Percentiles rank a stretch among this genome's conserved stretches.
Conservation (phyloP, 2,113 vertebrate genomes). For the Melanerpes aurifrons region DNA sequence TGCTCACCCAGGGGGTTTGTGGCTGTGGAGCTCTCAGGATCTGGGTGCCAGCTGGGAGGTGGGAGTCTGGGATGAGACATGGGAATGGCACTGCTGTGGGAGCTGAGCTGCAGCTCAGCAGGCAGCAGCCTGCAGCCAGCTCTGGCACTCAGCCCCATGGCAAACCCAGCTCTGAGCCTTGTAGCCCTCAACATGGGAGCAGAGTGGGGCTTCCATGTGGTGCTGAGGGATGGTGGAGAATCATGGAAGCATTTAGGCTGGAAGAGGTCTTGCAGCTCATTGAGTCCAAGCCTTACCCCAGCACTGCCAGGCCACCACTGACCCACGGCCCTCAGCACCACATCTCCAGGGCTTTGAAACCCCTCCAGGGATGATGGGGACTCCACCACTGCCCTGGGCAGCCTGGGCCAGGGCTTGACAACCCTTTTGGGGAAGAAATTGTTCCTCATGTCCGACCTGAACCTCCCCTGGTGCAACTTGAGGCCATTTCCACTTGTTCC, state of each 20-base stretch:
- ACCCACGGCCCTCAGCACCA: too few relatives aligned
- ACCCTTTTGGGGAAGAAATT: too few relatives aligned
- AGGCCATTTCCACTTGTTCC: too few relatives aligned
- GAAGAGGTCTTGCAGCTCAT: not conserved
- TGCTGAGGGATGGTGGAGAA: not conserved
- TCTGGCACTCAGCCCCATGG: not conserved
- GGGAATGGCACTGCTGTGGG: not conserved
- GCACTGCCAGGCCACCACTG: too few relatives aligned
- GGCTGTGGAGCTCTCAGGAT: not conserved
- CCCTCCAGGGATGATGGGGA: too few relatives aligned
- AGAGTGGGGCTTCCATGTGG: not conserved
- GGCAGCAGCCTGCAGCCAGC: too few relatives aligned
- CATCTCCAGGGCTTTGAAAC: too few relatives aligned
- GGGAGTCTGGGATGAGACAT: not conserved
- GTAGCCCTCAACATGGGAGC: not conserved
- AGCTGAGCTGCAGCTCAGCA: not conserved
- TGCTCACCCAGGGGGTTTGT: accelerated
- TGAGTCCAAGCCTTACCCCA: too few relatives aligned
- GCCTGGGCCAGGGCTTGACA: too few relatives aligned
- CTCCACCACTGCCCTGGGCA: too few relatives aligned
- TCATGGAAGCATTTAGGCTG: not conserved
- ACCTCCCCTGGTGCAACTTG: too few relatives aligned
- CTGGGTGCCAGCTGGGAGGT: not conserved
- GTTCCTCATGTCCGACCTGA: too few relatives aligned
- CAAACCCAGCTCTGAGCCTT: not conserved